phyloP scores from a whole-genome alignment of 2,113 vertebrate genomes.

The Taxidea taxus region DNA sequence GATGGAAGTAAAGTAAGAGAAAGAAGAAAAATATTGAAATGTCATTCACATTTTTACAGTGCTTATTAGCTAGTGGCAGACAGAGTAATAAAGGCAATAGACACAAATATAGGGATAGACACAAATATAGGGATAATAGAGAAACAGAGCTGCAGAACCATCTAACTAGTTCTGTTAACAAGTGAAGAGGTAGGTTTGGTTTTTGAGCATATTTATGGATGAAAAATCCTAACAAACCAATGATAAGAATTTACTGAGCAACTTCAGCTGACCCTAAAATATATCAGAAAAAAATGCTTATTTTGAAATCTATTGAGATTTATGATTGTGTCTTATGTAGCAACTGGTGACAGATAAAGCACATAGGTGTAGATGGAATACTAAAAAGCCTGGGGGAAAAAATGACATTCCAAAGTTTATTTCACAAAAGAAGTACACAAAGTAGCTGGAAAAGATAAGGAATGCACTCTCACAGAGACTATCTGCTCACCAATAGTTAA shows the following conservation, averaged over 20 bases:
- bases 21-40: background rate
- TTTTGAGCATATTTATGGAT: background rate
- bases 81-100: background rate
- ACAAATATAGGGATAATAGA: background rate
- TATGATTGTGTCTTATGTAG: background rate
- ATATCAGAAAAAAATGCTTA: background rate
- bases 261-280: background rate
- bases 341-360: background rate
- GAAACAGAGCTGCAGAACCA: background rate
- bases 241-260: background rate
- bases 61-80: background rate
- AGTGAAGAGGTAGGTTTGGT: background rate
- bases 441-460: background rate
- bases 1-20: background rate
- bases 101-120: background rate
- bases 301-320: background rate
- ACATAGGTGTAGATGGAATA: background rate
- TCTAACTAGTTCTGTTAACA: background rate
- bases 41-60: background rate
- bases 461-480: background rate
- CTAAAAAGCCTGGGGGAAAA: background rate
- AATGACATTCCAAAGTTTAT: background rate
- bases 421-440: background rate
- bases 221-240: background rate
- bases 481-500: background rate